These are phyloP conservation scores for Hoplostethus mediterraneus DNA, from an alignment of 2,797 vertebrate species.

Conservation along the genomic window DNA sequence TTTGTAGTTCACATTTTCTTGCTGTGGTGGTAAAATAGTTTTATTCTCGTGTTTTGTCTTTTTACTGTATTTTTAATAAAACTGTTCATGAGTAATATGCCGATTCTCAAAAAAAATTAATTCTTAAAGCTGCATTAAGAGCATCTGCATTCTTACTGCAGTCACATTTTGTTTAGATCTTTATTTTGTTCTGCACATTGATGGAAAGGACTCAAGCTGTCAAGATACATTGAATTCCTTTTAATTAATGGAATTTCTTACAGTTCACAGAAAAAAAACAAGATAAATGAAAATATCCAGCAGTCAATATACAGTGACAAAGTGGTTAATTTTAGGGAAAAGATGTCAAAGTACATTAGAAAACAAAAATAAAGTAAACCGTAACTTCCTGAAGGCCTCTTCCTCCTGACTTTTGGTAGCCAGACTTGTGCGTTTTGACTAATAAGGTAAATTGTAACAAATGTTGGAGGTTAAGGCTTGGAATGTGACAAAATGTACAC, in stretches of 20 bases:
- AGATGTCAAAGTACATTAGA: background rate
- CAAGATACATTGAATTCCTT: too few species aligned
- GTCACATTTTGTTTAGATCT: conserved; percentile 11
- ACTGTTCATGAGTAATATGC: too few species aligned
- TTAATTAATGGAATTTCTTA: conserved; percentile 11
- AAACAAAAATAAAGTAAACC: conserved; percentile 26
- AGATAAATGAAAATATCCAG: background rate
- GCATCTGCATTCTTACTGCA: too few species aligned
- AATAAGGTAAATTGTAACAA: background rate
- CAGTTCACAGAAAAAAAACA: conserved; percentile 13
- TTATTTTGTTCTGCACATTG: too few species aligned
- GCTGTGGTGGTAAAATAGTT: too few species aligned
- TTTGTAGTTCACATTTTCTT: too few species aligned
- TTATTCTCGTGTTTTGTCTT: too few species aligned
- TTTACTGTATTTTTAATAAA: too few species aligned
- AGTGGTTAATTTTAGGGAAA: conserved; percentile 11
- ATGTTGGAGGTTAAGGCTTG: background rate
- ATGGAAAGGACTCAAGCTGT: too few species aligned
- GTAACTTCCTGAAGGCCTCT: background rate
- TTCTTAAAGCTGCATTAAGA: too few species aligned
- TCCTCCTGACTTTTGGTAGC: conserved; percentile 49
- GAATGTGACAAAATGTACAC: background rate
- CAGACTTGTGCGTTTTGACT: conserved; percentile 37
- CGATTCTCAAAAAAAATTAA: too few species aligned
- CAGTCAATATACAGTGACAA: conserved; percentile 1